Evolutionary conservation across 2,888 invertebrate genomes (phyloP).

Genomic region (Caenorhabditis sinica): DNA sequence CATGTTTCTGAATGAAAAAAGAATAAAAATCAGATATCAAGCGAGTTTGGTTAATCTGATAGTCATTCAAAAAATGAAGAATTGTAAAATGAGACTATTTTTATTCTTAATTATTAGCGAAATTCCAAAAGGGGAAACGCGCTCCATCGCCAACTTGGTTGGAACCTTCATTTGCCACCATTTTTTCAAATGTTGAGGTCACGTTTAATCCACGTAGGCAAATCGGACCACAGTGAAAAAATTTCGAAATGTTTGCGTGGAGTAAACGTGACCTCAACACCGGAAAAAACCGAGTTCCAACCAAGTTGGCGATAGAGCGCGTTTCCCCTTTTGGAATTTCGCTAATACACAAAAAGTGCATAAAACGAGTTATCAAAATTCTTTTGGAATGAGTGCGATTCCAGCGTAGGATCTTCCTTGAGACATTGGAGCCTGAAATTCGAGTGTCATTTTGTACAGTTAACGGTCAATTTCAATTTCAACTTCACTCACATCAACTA

Average conservation of each 20-base stretch:
- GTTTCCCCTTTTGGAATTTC: no score
- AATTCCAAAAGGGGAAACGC: no score
- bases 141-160: no score
- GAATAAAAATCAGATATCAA: slow-evolving; percentile 38
- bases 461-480: not conserved
- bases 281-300: no score
- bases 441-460: not conserved
- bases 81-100: not conserved
- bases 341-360: not conserved
- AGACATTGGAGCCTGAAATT: slow-evolving; percentile 58
- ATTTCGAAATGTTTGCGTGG: no score
- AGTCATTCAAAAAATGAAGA: not conserved
- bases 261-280: no score
- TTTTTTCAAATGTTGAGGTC: no score
- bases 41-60: slow-evolving; percentile 35
- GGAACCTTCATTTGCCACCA: no score
- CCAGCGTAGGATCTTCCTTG: slow-evolving; percentile 65
- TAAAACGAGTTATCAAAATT: slow-evolving; percentile 12
- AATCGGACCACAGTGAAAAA: no score
- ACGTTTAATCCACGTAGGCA: no score
- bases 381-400: slow-evolving; percentile 59
- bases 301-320: no score
- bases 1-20: not conserved
- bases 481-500: slow-evolving; percentile 40
- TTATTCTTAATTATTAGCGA: slow-evolving; percentile 4